phyloP scores from a whole-genome alignment of 2,113 vertebrate genomes.

The Dipodomys ordii region DNA sequence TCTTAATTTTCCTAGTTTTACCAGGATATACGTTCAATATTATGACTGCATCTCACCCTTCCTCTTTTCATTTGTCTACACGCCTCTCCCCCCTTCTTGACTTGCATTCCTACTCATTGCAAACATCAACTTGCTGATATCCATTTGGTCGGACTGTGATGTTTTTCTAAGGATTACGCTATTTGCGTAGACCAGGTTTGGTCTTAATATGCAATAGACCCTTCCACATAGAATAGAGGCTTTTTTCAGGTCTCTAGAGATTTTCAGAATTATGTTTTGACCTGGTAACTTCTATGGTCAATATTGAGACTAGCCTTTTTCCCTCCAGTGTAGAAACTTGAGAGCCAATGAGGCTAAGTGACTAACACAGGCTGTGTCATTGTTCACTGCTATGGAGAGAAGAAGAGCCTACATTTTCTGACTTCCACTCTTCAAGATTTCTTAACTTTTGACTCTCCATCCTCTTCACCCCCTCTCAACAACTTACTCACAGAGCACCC shows the following conservation, averaged over 20 bases:
- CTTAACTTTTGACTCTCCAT: background rate
- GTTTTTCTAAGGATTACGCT: no score
- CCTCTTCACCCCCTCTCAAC: background rate
- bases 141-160: no score
- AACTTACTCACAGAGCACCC: background rate
- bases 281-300: background rate
- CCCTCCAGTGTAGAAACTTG: slow-evolving; percentile 17
- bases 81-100: no score
- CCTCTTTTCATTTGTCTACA: no score
- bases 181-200: background rate
- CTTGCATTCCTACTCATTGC: no score
- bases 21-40: no score
- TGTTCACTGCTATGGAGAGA: background rate
- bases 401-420: background rate
- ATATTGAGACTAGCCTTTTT: background rate
- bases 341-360: slow-evolving; percentile 6
- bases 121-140: no score
- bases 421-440: background rate
- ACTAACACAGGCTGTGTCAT: background rate
- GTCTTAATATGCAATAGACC: background rate
- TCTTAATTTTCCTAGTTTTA: no score
- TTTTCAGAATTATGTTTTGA: slow-evolving; percentile 36
- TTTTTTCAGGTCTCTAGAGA: background rate
- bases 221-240: background rate
- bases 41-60: no score